phyloP scores from a whole-genome alignment of 2,888 invertebrate species.

The Euplexia lucipara region DNA sequence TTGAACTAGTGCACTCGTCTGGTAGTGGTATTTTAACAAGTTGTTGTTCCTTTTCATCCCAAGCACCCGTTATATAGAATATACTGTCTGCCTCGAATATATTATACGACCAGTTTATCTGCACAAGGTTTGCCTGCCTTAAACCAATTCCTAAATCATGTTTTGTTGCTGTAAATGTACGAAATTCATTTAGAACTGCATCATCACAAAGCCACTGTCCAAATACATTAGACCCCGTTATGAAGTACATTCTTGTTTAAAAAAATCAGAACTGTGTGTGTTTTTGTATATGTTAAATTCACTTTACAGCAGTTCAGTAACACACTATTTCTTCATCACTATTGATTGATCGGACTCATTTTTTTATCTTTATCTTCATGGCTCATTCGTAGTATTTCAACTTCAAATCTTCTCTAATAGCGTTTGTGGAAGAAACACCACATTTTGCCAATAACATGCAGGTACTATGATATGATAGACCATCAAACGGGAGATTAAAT shows the following conservation, averaged over 20 bases:
- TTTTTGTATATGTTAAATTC: too few species aligned
- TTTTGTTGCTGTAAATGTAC: slow-evolving; percentile 52
- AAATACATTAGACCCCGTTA: slow-evolving; percentile 84
- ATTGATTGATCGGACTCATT: too few species aligned
- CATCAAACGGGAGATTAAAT: too few species aligned
- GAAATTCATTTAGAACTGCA: slow-evolving; percentile 71
- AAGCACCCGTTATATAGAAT: slow-evolving; percentile 80
- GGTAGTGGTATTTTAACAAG: slow-evolving; percentile 72
- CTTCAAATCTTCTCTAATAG: too few species aligned
- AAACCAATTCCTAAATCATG: slow-evolving; percentile 55
- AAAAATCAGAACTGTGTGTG: too few species aligned
- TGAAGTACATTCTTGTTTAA: slow-evolving; percentile 65
- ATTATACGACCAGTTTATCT: slow-evolving; percentile 85
- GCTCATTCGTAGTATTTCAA: too few species aligned
- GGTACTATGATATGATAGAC: too few species aligned
- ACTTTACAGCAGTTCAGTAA: too few species aligned
- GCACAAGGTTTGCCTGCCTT: slow-evolving; percentile 65
- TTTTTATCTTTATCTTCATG: too few species aligned
- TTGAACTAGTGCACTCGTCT: slow-evolving; percentile 59
- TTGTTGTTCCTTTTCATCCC: slow-evolving; percentile 73
- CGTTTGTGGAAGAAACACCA: too few species aligned
- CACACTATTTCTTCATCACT: too few species aligned
- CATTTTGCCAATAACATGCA: too few species aligned
- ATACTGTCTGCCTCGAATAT: slow-evolving; percentile 72
- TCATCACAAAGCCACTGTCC: slow-evolving; percentile 81